Evolutionary conservation across 2,113 vertebrate genomes (phyloP), one percentile per base, ranked within the genome.

Genomic region (Alectura lathami): DNA sequence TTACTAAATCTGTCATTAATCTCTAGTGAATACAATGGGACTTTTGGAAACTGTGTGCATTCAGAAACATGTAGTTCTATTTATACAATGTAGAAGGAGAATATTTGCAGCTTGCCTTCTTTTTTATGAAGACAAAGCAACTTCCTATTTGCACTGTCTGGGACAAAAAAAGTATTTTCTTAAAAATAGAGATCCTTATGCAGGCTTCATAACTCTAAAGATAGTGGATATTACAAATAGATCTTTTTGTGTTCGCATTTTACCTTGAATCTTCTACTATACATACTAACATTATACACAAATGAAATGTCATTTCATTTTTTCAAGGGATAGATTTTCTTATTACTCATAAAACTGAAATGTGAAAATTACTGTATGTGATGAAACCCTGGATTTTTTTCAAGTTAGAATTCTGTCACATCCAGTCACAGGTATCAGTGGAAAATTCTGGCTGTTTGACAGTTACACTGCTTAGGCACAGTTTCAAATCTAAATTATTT

Each of bases 51-150:
- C 91, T 72, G 48, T 75, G 64, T 91, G 91, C 73, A 72, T 74
- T 96, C 76, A 88, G 88, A 96, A 96, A 88, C 86, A 93, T 78
- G 86, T 80, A 92, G 92, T 92, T 95, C 92, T 95, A 96, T 95
- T 93, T 91, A 92, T 88, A 89, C 27, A 86, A 50, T 47, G 88
- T 40, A 2, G 23, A 74, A 88, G 86, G 93, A 94, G 68, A 59
- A 66, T 93, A 86, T 56, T 81, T 68, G 63, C 43, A 70, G 64
- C 51, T 72, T 88, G 43, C 51, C 47, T 54, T 83, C 70, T 64
- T 75, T 94, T 86, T 70, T 48, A 57, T n/a, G n/a, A 91, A 81
- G 72, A 81, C 54, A 88, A 96, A 88, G 68, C 43, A 86, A 89
- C 74, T 93, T 94, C 85, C 79, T 93, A 88, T 74, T 93, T 78